Base-by-base conservation (phyloP, 2,113 vertebrate species). In the Felis chaus region DNA sequence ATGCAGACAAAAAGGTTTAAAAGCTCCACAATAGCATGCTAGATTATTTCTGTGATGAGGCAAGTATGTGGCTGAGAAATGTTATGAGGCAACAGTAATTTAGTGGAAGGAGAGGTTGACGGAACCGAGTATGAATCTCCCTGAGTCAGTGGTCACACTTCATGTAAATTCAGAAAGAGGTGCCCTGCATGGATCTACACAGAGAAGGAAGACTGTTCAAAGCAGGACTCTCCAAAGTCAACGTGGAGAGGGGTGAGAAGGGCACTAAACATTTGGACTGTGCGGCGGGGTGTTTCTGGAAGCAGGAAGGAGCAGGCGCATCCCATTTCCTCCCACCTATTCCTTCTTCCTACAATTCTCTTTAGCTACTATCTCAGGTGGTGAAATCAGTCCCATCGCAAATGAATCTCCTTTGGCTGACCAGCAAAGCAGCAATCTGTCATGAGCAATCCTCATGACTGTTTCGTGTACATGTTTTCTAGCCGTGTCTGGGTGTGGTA, bases 181-280 rank as follows among this genome's bases (percentile, higher is more conserved):
- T 11, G 48, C 25, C 31, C n/a, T 23, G 2, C 1, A 0, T 12
- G 27, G 39, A 21, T 36, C 55, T 25, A 68, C 19, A 7, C 33
- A 53, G 41, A 12, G 33, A 61, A 39, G 50, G 12, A 78, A 83
- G 63, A 25, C 1, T 7, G 8, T 48, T 65, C 16, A 48, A 65
- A 23, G 68, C 23, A 25, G 1, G 0, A 3, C 27, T 78, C 71
- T 73, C 71, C 80, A 66, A 19, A 94, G 36, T 12, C 36, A 36
- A 0, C 0, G 18, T 13, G 4, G 33, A 4, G 14, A 4, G 1
- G 7, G 7, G 2, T 12, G 13, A 21, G 14, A 1, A n/a, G 33
- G 69, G 23, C 36, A 23, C 66, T 31, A 33, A 4, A 36, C 31
- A n/a, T 48, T 11, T 80, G 57, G 27, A 76, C 65, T 16, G 6